Percentiles rank a stretch among this genome's conserved stretches.
Conservation (phyloP, 2,113 vertebrate species). For the Galemys pyrenaicus region DNA sequence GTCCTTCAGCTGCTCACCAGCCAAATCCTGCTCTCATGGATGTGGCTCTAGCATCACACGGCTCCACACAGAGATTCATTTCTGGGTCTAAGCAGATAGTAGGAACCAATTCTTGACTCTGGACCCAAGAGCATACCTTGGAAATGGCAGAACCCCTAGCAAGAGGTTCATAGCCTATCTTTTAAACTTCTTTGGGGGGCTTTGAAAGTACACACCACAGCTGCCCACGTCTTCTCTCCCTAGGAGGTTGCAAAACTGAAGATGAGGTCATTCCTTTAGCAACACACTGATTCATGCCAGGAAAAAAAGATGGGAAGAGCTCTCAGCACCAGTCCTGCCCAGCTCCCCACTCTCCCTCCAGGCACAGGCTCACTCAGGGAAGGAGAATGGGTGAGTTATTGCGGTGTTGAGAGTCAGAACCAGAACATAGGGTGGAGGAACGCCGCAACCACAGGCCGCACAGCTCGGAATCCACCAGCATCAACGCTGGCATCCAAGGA, state of each 20-base stretch:
- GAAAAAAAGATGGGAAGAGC: not conserved
- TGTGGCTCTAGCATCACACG: not conserved
- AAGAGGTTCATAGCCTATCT: not conserved
- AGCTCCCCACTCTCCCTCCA: not conserved
- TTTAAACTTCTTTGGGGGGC: not conserved
- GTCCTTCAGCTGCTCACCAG: not conserved
- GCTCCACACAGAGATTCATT: not conserved
- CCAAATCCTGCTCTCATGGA: not conserved
- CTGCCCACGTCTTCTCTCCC: constrained; percentile 30
- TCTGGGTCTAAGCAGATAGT: not conserved
- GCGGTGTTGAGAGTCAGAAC: not conserved
- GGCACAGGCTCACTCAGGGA: not conserved
- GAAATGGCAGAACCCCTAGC: not conserved
- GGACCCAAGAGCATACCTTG: not conserved
- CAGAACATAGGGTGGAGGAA: not conserved
- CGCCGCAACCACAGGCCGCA: not conserved
- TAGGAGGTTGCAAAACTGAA: not conserved
- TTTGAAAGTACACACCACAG: constrained; percentile 11
- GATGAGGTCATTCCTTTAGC: constrained; percentile 36
- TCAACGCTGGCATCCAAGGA: not conserved
- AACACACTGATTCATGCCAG: not conserved
- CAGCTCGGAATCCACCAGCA: not conserved
- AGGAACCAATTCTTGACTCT: not conserved
- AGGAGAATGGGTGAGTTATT: not conserved
- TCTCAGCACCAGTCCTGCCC: not conserved